A percentile compares a stretch with the other conserved stretches of the same genome.
These are phyloP conservation scores for Drosophila putrida DNA, from an alignment of 2,888 invertebrate genomes.

Conservation along the genomic window DNA sequence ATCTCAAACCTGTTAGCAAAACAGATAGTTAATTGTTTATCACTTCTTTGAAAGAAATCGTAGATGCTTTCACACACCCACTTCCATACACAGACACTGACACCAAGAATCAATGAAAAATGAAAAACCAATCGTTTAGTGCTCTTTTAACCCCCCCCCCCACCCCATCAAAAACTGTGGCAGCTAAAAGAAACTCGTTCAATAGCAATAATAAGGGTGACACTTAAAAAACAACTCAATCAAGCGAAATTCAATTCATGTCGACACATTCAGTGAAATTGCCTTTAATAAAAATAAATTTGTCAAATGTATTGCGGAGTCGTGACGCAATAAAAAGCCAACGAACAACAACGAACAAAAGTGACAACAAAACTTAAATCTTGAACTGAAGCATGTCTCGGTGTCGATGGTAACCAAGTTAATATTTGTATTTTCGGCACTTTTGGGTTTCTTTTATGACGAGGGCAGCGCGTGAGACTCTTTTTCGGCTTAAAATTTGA, in stretches of 20 bases:
- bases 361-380: conserved; percentile 31
- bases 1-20: neutral
- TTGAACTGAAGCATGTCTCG: conserved; percentile 21
- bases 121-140: conserved; percentile 27
- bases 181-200: conserved; percentile 5
- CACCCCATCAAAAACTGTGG: neutral
- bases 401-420: conserved; percentile 16
- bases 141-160: conserved; percentile 16
- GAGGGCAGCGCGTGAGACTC: conserved; percentile 61
- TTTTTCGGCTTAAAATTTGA: conserved; percentile 59
- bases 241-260: conserved; percentile 72
- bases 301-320: conserved; percentile 72
- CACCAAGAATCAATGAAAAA: neutral
- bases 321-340: conserved; percentile 67
- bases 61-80: neutral
- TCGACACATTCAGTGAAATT: conserved; percentile 69
- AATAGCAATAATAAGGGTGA: conserved; percentile 5
- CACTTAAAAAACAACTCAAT: conserved; percentile 66
- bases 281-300: conserved; percentile 75
- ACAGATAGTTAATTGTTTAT: neutral
- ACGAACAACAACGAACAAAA: conserved; percentile 3
- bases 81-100: neutral
- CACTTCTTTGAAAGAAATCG: neutral
- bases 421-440: conserved; percentile 40
- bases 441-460: conserved; percentile 38